Evolutionary conservation across 2,888 invertebrate species (phyloP).

Genomic region (Mactromeris polynyma): DNA sequence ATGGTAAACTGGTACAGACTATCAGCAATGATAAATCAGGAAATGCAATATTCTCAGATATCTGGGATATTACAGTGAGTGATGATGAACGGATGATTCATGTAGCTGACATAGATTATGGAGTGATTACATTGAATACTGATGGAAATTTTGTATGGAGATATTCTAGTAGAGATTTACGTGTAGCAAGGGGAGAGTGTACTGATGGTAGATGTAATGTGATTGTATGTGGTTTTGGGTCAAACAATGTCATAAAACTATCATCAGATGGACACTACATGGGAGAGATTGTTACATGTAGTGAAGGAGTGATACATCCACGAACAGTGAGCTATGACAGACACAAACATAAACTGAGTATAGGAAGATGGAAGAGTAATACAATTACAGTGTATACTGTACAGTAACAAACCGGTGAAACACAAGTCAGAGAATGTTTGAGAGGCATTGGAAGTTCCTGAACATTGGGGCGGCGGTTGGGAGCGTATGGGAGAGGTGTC

Average conservation of each 20-base stretch:
- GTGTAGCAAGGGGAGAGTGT: background rate
- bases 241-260: no score
- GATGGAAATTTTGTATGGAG: background rate
- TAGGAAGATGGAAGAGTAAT: background rate
- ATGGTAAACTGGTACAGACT: no score
- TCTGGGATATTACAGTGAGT: no score
- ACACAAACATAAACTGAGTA: background rate
- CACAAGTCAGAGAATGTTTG: no score
- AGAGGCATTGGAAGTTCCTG: no score
- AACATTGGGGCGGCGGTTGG: no score
- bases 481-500: no score
- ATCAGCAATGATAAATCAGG: no score
- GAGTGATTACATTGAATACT: no score
- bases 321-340: background rate
- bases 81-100: conserved; percentile 9
- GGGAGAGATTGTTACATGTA: background rate
- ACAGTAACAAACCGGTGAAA: background rate
- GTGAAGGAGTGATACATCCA: background rate
- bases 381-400: background rate
- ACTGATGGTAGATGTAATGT: background rate
- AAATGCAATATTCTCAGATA: no score
- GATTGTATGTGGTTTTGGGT: background rate
- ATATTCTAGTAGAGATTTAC: background rate
- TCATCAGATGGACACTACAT: no score
- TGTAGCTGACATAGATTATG: background rate